Evolutionary conservation across 2,888 invertebrate genomes (phyloP), one percentile per base, ranked within the genome.

Genomic region (Antheraea assamensis): DNA sequence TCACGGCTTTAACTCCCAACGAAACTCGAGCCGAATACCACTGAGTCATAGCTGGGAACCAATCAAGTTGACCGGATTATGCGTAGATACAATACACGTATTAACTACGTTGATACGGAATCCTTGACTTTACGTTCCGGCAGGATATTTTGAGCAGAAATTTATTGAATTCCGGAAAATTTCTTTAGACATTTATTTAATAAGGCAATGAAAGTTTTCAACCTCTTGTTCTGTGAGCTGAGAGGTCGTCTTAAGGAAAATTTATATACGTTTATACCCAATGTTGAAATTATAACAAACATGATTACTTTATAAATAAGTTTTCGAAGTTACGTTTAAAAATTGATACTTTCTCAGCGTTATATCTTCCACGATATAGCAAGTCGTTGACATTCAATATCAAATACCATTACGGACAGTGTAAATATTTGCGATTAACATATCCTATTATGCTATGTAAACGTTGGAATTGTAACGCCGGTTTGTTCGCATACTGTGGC

Each of bases 21-120:
- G 85, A 83, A 83, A 80, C 81, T 77, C 80, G 83, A 82, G 84
- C 83, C 78, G 80, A 87, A 88, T 89, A 83, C 82, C 81, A 77
- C 76, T 82, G 84, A 85, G 78, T 86, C 85, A 83, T 81, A 83
- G 80, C 75, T 75, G 78, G 75, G 76, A 82, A 79, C 79, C 80
- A 82, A 85, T 87, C 80, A 82, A 80, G 74, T 74, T 70, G 75
- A 72, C 75, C 52, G 66, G 70, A 74, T 77, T 77, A 75, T 76
- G 78, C 75, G 74, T 74, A 30, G 27, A 64, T 30, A 27, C 27
- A 27, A 64, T 30, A 30, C 30, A 64, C 30, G 61, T 30, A 64
- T 64, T 64, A 64, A 64, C 30, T 30, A 64, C 27, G 27, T 17
- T 64, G 8, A 58, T 58, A 58, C 15, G 58, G 24, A 24, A 58